These are phyloP conservation scores for Apogon talboti DNA, from an alignment of 2,797 vertebrate genomes.

Conservation along the genomic window DNA sequence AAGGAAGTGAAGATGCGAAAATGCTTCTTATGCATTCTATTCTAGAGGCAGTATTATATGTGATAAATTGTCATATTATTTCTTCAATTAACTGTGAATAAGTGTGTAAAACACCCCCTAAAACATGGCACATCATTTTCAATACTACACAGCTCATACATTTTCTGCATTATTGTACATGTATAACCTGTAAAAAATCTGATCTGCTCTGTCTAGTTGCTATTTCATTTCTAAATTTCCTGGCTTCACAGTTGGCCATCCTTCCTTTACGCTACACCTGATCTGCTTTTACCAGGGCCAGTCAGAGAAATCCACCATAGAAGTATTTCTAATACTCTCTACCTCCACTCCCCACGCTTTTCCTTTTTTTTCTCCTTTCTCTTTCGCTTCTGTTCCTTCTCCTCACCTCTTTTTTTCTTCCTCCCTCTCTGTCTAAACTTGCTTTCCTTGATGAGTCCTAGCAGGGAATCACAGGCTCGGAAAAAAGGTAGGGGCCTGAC, in stretches of 20 bases:
- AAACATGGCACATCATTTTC: slow-evolving; percentile 4
- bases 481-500: slow-evolving; percentile 86
- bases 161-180: slow-evolving; percentile 50
- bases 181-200: slow-evolving; percentile 8
- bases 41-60: not conserved
- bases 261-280: slow-evolving; percentile 70
- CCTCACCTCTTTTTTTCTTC: slow-evolving; percentile 29
- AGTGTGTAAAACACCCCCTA: slow-evolving; percentile 9
- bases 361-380: slow-evolving; percentile 31
- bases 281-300: slow-evolving; percentile 63
- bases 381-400: slow-evolving; percentile 41
- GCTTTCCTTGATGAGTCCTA: slow-evolving; percentile 85
- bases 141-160: slow-evolving; percentile 7
- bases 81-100: slow-evolving; percentile 40
- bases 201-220: slow-evolving; percentile 54
- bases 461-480: slow-evolving; percentile 81
- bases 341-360: slow-evolving; percentile 52
- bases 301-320: slow-evolving; percentile 69
- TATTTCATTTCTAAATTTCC: slow-evolving; percentile 57
- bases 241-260: slow-evolving; percentile 60
- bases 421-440: slow-evolving; percentile 79
- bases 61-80: slow-evolving; percentile 5
- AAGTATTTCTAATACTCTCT: slow-evolving; percentile 67
- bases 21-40: not conserved
- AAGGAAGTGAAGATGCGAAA: slow-evolving; percentile 2